Evolutionary conservation across 2,797 vertebrate species (phyloP).

Genomic region (Protonibea diacanthus): DNA sequence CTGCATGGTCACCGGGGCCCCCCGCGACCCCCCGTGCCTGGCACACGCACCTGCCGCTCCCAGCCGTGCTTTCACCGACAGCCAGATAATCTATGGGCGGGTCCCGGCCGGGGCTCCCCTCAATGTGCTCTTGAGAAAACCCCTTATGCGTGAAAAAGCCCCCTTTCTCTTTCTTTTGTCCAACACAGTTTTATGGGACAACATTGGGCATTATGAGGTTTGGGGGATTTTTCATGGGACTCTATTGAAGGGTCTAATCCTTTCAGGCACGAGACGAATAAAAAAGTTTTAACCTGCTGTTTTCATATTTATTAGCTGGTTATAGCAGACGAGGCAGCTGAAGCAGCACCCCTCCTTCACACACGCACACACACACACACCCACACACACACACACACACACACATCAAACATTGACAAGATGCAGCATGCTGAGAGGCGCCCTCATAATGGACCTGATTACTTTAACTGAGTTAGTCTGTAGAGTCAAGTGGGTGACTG

Average conservation of each 20-base stretch:
- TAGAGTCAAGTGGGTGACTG: slow-evolving; percentile 69
- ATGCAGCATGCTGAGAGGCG: slow-evolving; percentile 21
- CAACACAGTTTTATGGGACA: slow-evolving; percentile 85
- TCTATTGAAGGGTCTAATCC: slow-evolving; percentile 88
- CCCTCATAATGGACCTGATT: slow-evolving; percentile 48
- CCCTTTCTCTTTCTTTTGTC: slow-evolving; percentile 84
- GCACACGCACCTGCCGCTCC: slow-evolving; percentile 87
- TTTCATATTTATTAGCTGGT: slow-evolving; percentile 92
- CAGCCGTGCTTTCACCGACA: slow-evolving; percentile 80
- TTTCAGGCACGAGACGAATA: slow-evolving; percentile 82
- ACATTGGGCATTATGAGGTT: slow-evolving; percentile 88
- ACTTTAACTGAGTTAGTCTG: slow-evolving; percentile 61
- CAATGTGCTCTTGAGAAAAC: slow-evolving; percentile 89
- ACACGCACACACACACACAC: slow-evolving; percentile 30
- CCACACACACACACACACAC: slow-evolving; percentile 33
- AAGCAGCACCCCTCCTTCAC: slow-evolving; percentile 55
- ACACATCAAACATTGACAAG: slow-evolving; percentile 49
- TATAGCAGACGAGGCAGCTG: slow-evolving; percentile 89
- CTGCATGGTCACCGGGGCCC: slow-evolving; percentile 46
- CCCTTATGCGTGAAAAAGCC: slow-evolving; percentile 90
- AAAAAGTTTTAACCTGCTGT: slow-evolving; percentile 89
- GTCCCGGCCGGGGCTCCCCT: slow-evolving; percentile 69
- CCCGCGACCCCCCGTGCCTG: slow-evolving; percentile 76
- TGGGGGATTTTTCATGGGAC: slow-evolving; percentile 85
- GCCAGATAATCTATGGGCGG: slow-evolving; percentile 85